Base-by-base conservation (phyloP, 2,888 invertebrate genomes). In the Cyrtodaria siliqua region DNA sequence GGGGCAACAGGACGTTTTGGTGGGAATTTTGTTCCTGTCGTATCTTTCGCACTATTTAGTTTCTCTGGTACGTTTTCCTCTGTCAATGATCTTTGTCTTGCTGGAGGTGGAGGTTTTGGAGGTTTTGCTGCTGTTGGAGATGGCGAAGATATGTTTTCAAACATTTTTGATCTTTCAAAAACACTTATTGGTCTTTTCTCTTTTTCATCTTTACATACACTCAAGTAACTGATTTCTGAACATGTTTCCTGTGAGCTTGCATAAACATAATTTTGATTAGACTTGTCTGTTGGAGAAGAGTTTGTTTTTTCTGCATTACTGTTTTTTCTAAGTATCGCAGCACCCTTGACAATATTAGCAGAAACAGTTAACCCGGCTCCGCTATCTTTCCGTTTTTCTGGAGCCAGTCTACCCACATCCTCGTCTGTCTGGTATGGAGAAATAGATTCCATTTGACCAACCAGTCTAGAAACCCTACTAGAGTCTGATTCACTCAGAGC, bases 141-240 rank as follows among this genome's bases (percentile, higher is more conserved):
- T 14, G 20, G 26, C 3, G 52, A 3, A 18, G 49, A 26, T 16
- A 47, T 61, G 47, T 67, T 70, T 50, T 84, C 83, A 85, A 87
- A 86, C 72, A 85, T 76, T 79, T 85, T 84, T 38, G 83, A 74
- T 71, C 85, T 77, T 40, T 77, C 67, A 52, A 78, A 70, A 12
- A 88, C 86, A 78, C 79, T 84, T 8, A 82, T 84, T 59, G 77
- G 69, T 67, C 71, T 71, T 14, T 26, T 55, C 20, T 53, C 40
- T 24, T 56, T 47, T 23, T 18, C 44, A 49, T 4, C 52, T 23
- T 52, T 52, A 14, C 14, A 20, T 20, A 16, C 52, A 23, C 14
- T 16, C 14, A 16, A 18, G 16, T 20, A 6, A 6, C 9, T 44
- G 44, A 6, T 9, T 44, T 16, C 16, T 44, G n/a, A 16, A 9